Conservation (phyloP, 2,797 vertebrate genomes). For the Poeciliopsis turneri region DNA sequence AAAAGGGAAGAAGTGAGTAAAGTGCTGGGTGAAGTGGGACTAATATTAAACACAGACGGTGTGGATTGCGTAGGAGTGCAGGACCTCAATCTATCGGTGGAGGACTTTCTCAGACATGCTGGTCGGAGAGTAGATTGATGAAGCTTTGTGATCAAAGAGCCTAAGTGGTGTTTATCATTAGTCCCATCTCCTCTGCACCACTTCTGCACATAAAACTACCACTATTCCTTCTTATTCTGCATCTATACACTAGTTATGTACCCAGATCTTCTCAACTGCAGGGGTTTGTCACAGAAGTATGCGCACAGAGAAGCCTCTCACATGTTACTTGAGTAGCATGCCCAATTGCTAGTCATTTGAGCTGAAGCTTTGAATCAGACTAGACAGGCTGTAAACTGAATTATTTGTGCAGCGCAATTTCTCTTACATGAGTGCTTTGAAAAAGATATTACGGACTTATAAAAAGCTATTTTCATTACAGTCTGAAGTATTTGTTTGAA, state of each 20-base stretch:
- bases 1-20: conserved; percentile 28
- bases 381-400: neutral
- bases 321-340: conserved; percentile 39
- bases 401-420: conserved; percentile 22
- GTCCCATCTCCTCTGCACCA: conserved; percentile 74
- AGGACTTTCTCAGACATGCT: conserved; percentile 90
- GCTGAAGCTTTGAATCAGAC: conserved; percentile 37
- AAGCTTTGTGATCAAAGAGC: conserved; percentile 91
- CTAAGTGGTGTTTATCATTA: conserved; percentile 93
- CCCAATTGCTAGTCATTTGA: conserved; percentile 56
- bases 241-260: conserved; percentile 25
- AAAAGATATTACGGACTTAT: conserved; percentile 52
- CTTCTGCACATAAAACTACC: conserved; percentile 11
- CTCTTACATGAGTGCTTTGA: conserved; percentile 41
- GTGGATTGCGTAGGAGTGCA: conserved; percentile 27
- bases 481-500: conserved; percentile 59
- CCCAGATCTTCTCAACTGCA: conserved; percentile 49
- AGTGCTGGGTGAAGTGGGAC: conserved; percentile 49
- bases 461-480: conserved; percentile 63
- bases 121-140: conserved; percentile 88
- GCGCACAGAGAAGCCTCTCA: neutral
- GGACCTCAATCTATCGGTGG: conserved; percentile 48
- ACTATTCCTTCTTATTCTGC: conserved; percentile 9
- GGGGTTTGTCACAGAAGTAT: neutral
- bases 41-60: conserved; percentile 54